Evolutionary conservation across 2,113 vertebrate species (phyloP).

Genomic region (Acanthisitta chloris): DNA sequence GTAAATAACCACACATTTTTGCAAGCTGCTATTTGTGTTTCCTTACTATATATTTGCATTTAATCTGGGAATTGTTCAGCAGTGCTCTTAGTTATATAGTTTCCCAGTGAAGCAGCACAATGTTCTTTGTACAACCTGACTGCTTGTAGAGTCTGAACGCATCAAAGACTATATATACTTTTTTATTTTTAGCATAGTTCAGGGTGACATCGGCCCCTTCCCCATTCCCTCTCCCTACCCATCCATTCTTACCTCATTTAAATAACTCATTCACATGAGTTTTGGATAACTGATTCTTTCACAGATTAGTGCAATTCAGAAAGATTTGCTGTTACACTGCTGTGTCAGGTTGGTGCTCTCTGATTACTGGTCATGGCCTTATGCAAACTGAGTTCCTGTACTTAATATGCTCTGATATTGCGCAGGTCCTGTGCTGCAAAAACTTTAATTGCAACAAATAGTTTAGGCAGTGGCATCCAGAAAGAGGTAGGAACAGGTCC

Average conservation of each 20-base stretch:
- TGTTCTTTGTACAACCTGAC: not conserved
- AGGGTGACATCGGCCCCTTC: not conserved
- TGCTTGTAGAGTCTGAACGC: not conserved
- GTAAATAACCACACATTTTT: not conserved
- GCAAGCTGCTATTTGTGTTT: constrained; percentile 13
- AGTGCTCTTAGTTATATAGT: constrained; percentile 14
- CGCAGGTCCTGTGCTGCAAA: not conserved
- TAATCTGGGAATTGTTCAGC: not conserved
- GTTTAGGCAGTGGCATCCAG: not conserved
- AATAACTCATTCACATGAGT: not conserved
- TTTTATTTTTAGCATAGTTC: not conserved
- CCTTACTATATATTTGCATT: constrained; percentile 27
- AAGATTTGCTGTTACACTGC: not conserved
- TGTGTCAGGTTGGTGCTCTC: not conserved
- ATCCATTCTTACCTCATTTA: not conserved
- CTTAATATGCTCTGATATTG: not conserved
- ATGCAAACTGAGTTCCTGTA: not conserved
- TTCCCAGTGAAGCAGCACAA: not conserved
- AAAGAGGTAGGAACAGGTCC: not conserved
- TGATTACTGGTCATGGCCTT: not conserved
- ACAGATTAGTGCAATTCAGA: not conserved
- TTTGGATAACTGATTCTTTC: not conserved
- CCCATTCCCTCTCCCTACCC: not conserved
- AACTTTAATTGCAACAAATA: not conserved
- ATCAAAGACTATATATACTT: not conserved